Conservation (phyloP, 2,888 invertebrate genomes). For the Ernsta delagoae region DNA sequence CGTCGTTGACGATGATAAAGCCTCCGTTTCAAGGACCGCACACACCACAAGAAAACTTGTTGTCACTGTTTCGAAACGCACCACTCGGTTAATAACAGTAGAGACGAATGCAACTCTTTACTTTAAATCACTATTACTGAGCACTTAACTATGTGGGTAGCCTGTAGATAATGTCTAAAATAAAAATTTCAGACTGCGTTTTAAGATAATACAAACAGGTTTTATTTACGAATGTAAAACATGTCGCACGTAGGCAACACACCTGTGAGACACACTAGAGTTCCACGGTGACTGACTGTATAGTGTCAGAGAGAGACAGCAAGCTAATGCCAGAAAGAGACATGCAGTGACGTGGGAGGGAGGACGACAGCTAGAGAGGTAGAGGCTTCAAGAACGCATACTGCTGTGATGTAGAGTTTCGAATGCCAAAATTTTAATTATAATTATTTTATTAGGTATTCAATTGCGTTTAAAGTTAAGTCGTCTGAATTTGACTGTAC, state of each 20-base stretch:
- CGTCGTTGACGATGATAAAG: slow-evolving; percentile 63
- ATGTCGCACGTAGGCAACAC: slow-evolving; percentile 54
- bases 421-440: slow-evolving; percentile 20
- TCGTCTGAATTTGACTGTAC: not conserved
- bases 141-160: slow-evolving; percentile 40
- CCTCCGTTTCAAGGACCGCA: slow-evolving; percentile 78
- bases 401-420: slow-evolving; percentile 54
- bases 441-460: no score
- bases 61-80: slow-evolving; percentile 74
- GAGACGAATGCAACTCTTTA: slow-evolving; percentile 6
- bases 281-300: slow-evolving; percentile 74
- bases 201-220: slow-evolving; percentile 57
- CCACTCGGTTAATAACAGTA: slow-evolving; percentile 37
- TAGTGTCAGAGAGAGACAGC: slow-evolving; percentile 69
- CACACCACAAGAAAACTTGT: slow-evolving; percentile 74
- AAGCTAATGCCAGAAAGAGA: slow-evolving; percentile 70
- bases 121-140: slow-evolving; percentile 26
- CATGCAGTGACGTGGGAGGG: slow-evolving; percentile 68
- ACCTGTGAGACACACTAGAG: slow-evolving; percentile 68
- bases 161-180: slow-evolving; percentile 22
- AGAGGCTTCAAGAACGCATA: slow-evolving; percentile 68
- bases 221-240: slow-evolving; percentile 67
- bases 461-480: no score
- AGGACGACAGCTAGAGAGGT: slow-evolving; percentile 63
- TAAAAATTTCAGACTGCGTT: slow-evolving; percentile 40